phyloP scores from a whole-genome alignment of 92 coral and sea anemone species.

The Umimayanthus chanpuru region DNA sequence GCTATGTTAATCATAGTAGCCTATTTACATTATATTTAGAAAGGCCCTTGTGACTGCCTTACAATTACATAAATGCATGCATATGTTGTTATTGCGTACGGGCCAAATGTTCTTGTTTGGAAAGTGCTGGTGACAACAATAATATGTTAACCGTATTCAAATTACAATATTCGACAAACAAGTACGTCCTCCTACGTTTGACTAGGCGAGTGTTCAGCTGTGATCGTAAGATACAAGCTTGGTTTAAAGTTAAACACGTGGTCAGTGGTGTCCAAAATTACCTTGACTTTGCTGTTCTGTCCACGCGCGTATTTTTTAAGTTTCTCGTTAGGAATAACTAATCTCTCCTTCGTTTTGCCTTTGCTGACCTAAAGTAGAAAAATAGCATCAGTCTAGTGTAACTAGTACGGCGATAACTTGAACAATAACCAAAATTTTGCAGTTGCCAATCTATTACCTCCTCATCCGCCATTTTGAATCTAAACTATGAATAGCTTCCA shows the following conservation, averaged over 20 bases:
- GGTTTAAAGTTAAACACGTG: not conserved
- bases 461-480: slow-evolving; percentile 35
- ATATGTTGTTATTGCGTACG: too few species aligned
- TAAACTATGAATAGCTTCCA: not conserved
- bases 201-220: too few species aligned
- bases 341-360: not conserved
- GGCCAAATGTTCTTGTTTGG: too few species aligned
- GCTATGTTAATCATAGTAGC: too few species aligned
- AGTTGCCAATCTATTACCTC: not conserved
- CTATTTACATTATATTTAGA: too few species aligned
- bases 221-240: too few species aligned
- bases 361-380: slow-evolving; percentile 4
- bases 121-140: too few species aligned
- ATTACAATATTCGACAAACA: too few species aligned
- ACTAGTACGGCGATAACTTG: not conserved
- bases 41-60: too few species aligned
- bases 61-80: too few species aligned
- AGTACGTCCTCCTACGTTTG: too few species aligned
- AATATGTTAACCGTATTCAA: too few species aligned
- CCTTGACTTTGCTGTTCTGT: slow-evolving; percentile 17
- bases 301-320: slow-evolving; percentile 16
- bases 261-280: not conserved
- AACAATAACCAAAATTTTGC: not conserved
- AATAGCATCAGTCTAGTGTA: not conserved
- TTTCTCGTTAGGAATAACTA: slow-evolving; percentile 3